Evolutionary conservation across 2,797 vertebrate species (phyloP), one percentile per base, ranked within the genome.

Genomic region (Vespertilio murinus): DNA sequence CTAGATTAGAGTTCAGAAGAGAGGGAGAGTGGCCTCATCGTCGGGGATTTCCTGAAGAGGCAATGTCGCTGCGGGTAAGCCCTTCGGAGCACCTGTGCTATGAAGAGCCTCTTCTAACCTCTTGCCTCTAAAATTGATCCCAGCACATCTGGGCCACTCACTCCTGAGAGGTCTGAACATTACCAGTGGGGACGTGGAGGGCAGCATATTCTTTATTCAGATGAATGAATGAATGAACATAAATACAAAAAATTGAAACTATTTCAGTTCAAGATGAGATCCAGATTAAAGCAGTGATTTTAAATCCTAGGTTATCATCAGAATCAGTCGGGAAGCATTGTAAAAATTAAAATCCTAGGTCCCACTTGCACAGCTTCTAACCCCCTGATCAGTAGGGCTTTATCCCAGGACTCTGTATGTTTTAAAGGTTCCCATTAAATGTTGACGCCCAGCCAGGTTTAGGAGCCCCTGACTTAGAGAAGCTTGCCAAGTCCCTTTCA

Each of bases 401-500:
- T 85, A 11, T 82, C 81, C 74, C 78, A 93, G 56, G 95, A 92
- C 93, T 94, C 84, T 93, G 77, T 80, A 90, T 97, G 95, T 93
- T 91, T 87, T 82, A 85, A 95, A 95, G 12, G 71, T 88, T 75
- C 47, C 65, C 54, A 95, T 97, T 97, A 96, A 78, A 93, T 80
- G 52, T 83, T 96, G 94, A 83, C 67, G 14, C 49, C 54, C 45
- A 83, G 95, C 96, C 97, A 96, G 84, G n/a, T 90, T 95, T 90
- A 59, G 54, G 69, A 95, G 79, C 28, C 56, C 79, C 1, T 56
- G 74, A 93, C 88, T 96, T 95, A 93, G 80, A 93, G 75, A 90
- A 80, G 65, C 87, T 56, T 23, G 96, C 96, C 97, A 97, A 96
- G 74, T 94, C 74, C 87, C 93, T 95, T 96, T 96, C 81, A 94